A percentile compares a stretch with the other conserved stretches of the same genome.
Conservation (phyloP, 2,888 invertebrate species). For the Maniola hyperantus region DNA sequence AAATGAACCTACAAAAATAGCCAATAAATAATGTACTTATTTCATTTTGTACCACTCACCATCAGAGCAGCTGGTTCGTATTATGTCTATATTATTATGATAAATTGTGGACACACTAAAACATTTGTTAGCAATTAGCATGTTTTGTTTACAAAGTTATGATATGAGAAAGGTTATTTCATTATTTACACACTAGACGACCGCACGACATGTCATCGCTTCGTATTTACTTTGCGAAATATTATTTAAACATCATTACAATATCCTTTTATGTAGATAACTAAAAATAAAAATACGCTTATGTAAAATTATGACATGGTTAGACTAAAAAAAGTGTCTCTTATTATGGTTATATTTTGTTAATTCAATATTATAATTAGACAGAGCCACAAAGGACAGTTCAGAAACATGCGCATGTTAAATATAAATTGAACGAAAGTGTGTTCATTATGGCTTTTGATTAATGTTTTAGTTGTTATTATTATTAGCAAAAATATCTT, state of each 20-base stretch:
- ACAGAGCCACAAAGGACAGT: too few species aligned
- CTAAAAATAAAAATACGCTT: too few species aligned
- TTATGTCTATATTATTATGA: slow-evolving; percentile 33
- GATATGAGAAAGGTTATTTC: not conserved
- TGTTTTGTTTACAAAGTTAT: not conserved
- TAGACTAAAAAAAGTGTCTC: too few species aligned
- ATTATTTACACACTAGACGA: not conserved
- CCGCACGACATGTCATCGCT: not conserved
- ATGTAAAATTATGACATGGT: too few species aligned
- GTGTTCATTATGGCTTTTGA: too few species aligned
- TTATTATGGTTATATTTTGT: too few species aligned
- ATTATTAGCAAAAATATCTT: too few species aligned
- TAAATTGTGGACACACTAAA: slow-evolving; percentile 31
- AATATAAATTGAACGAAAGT: too few species aligned
- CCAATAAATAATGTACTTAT: slow-evolving; percentile 64
- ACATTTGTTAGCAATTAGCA: slow-evolving; percentile 28
- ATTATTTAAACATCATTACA: not conserved
- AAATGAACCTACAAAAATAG: slow-evolving; percentile 65
- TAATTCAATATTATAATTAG: too few species aligned
- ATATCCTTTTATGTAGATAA: too few species aligned
- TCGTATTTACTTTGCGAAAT: not conserved
- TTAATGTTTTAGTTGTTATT: too few species aligned
- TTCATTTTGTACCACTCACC: slow-evolving; percentile 73
- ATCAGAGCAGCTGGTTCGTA: slow-evolving; percentile 77
- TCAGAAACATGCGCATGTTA: too few species aligned